phyloP scores from a whole-genome alignment of 1,140 invertebrate species.

The Caenorhabditis remanei region DNA sequence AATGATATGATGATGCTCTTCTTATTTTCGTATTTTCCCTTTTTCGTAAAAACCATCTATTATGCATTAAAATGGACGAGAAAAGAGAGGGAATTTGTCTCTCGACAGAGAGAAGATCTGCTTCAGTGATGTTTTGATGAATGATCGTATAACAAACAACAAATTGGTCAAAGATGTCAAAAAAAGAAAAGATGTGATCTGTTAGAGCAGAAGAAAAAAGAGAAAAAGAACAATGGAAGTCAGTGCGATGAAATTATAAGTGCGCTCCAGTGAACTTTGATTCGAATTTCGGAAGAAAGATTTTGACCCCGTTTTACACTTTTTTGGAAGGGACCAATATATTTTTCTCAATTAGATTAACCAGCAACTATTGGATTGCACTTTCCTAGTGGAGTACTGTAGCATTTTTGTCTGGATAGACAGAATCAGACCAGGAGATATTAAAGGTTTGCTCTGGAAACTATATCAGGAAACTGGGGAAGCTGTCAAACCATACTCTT shows the following conservation, averaged over 20 bases:
- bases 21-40: constrained; percentile 3
- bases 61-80: constrained; percentile 29
- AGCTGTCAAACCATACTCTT: too few relatives aligned
- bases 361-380: too few relatives aligned
- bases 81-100: neutral
- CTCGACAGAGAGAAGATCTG: neutral
- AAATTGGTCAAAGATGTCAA: neutral
- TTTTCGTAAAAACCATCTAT: constrained; percentile 12
- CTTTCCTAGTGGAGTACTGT: too few relatives aligned
- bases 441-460: too few relatives aligned
- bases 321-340: too few relatives aligned
- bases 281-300: neutral
- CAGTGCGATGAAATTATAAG: neutral
- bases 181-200: neutral
- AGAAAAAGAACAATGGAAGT: neutral
- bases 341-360: too few relatives aligned
- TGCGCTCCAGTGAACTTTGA: constrained; percentile 18
- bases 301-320: too few relatives aligned
- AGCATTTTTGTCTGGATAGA: too few relatives aligned
- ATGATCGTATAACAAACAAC: neutral
- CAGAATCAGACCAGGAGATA: too few relatives aligned
- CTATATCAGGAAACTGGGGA: too few relatives aligned
- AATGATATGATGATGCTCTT: neutral
- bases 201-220: neutral
- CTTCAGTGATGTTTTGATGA: constrained; percentile 44